Evolutionary conservation across 2,113 vertebrate species (phyloP).

Genomic region (Poeciliopsis prolifica): DNA sequence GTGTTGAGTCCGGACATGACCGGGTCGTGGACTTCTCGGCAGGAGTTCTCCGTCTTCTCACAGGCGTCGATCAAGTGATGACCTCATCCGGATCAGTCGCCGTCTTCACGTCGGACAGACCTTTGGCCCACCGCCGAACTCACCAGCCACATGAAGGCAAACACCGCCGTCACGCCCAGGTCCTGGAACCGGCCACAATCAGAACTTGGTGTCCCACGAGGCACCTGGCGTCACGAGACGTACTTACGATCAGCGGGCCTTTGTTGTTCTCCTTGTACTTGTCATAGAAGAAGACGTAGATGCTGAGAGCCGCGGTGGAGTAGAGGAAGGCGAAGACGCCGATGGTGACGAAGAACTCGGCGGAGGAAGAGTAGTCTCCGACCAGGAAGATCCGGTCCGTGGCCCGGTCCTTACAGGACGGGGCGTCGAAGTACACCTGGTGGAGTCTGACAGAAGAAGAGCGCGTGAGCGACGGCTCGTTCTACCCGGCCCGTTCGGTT

Average conservation of each 20-base stretch:
- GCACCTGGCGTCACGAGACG: fast-evolving
- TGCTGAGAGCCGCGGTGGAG: slow-evolving; percentile 80
- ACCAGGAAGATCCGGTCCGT: slow-evolving; percentile 80
- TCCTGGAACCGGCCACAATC: slow-evolving; percentile 43
- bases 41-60: slow-evolving; percentile 59
- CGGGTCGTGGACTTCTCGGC: slow-evolving; percentile 84
- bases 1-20: slow-evolving; percentile 90
- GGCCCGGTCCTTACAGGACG: slow-evolving; percentile 73
- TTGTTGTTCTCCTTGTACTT: slow-evolving; percentile 92
- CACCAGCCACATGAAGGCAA: slow-evolving; percentile 91
- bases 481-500: not conserved
- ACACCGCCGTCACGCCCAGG: slow-evolving; percentile 84
- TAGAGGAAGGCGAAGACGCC: slow-evolving; percentile 89
- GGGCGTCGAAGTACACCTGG: slow-evolving; percentile 87
- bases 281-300: slow-evolving; percentile 86
- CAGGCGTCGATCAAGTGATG: slow-evolving; percentile 79
- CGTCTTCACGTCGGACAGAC: slow-evolving; percentile 86
- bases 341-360: slow-evolving; percentile 91
- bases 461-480: not conserved
- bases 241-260: slow-evolving; percentile 86
- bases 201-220: not conserved
- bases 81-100: slow-evolving; percentile 85
- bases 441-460: slow-evolving; percentile 80
- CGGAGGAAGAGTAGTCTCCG: slow-evolving; percentile 88
- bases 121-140: slow-evolving; percentile 90